Evolutionary conservation across 2,888 invertebrate species (phyloP), one percentile per base, ranked within the genome.

Genomic region (Mactromeris polynyma): DNA sequence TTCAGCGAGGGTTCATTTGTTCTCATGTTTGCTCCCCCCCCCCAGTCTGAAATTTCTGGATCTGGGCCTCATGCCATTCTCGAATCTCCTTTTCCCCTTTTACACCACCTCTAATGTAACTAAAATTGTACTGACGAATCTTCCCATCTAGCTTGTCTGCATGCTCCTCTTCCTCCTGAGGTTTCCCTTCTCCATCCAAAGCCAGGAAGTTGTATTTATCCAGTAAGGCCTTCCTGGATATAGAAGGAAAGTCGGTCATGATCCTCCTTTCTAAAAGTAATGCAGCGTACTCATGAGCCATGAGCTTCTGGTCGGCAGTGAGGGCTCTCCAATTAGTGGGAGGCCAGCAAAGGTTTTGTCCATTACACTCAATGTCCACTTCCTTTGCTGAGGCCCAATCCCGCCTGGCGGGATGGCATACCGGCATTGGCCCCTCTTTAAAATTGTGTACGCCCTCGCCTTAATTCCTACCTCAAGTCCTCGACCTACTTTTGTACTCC

Each of bases 181-280:
- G 40, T 42, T 58, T 85, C 1, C 78, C 85, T 42, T 85, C 79
- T 1, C 85, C 85, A 7, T 81, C 85, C n/a, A 88, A 51, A 11
- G 42, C 26, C 21, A 85, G 21, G 46, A 88, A 88, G 11, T 54
- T 19, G 64, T 85, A 85, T 33, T 88, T 88, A 40, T 85, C 85
- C 0, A 85, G 78, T 26, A 80, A 33, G 0, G 19, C 17, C 38
- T 21, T 77, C 38, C 85, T 81, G 0, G 69, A 33, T 6, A 84
- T 17, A 14, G 4, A 17, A 17, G 84, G 87, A 38, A 83, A 83
- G 6, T 21, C 40, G n/a, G 31, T 21, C 9, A 0, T 46, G 9
- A 2, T 14, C 26, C 19, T 78, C 17, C 64, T 83, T 33, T 89
- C 89, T 21, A 89, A 3, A 1, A 46, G 33, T 7, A 83, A 79